Percentiles rank a stretch among this genome's conserved stretches.
These are phyloP conservation scores for Colostygia pectinataria DNA, from an alignment of 2,888 invertebrate genomes.

Conservation along the genomic window DNA sequence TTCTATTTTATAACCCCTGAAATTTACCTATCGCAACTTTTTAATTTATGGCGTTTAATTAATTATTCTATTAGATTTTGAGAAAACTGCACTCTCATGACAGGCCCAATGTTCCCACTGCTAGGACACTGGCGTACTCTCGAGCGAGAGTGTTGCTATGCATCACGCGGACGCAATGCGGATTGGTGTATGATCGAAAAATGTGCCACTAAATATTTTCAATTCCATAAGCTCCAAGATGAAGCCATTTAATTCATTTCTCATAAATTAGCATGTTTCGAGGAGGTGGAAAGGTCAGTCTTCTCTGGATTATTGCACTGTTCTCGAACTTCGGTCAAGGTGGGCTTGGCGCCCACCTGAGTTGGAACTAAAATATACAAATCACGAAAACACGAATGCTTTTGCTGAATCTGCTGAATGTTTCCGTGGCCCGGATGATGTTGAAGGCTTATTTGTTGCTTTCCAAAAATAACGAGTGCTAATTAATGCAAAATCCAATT, in stretches of 20 bases:
- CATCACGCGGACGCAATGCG: no score
- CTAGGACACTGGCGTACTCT: no score
- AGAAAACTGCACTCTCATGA: conserved; percentile 15
- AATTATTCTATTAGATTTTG: conserved; percentile 17
- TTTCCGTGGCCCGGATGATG: conserved; percentile 40
- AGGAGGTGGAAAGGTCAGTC: conserved; percentile 53
- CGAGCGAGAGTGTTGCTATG: no score
- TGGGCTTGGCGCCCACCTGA: conserved; percentile 58
- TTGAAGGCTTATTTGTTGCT: conserved; percentile 37
- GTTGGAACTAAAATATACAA: conserved; percentile 61
- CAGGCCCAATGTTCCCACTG: no score
- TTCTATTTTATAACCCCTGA: background rate
- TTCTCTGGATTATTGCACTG: conserved; percentile 58
- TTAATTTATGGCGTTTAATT: conserved; percentile 17
- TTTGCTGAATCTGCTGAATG: conserved; percentile 48
- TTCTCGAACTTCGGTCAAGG: conserved; percentile 66
- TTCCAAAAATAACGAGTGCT: conserved; percentile 31
- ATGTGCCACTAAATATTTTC: no score
- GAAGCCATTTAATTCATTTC: conserved; percentile 22
- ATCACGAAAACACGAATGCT: conserved; percentile 51
- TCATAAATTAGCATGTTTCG: conserved; percentile 17
- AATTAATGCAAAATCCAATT: no score
- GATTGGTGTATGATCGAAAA: no score
- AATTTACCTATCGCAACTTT: conserved; percentile 4
- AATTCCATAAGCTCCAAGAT: conserved; percentile 17